phyloP scores from a whole-genome alignment of 2,888 invertebrate genomes.

The Lucinisca nassula region DNA sequence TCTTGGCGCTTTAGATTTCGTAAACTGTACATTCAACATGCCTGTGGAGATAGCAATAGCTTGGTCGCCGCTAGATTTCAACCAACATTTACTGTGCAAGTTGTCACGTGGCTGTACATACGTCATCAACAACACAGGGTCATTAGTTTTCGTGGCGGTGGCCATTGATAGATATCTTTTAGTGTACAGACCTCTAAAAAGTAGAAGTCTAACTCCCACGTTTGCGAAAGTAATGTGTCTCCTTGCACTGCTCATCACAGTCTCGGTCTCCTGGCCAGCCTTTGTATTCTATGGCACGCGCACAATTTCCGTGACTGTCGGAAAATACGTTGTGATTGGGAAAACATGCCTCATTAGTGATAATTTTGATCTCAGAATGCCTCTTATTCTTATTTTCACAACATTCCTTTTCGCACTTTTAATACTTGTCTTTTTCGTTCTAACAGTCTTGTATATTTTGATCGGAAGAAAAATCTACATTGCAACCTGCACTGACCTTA shows the following conservation, averaged over 20 bases:
- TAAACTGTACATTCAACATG: conserved; percentile 64
- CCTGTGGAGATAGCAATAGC: conserved; percentile 58
- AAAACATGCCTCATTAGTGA: conserved; percentile 67
- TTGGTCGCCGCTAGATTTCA: conserved; percentile 48
- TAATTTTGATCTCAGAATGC: conserved; percentile 52
- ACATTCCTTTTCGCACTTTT: conserved; percentile 51
- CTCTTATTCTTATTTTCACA: conserved; percentile 51
- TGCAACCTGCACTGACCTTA: conserved; percentile 55
- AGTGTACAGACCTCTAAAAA: conserved; percentile 56
- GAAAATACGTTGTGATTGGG: conserved; percentile 16
- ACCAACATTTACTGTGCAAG: conserved; percentile 59
- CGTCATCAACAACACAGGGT: conserved; percentile 64
- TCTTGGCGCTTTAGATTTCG: conserved; percentile 48
- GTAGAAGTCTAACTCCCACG: conserved; percentile 48
- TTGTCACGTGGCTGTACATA: conserved; percentile 55
- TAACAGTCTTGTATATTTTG: conserved; percentile 56
- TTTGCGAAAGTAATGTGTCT: conserved; percentile 56
- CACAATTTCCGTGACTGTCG: conserved; percentile 25
- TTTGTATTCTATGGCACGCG: conserved; percentile 65
- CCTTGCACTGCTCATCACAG: conserved; percentile 42
- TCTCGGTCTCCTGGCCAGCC: conserved; percentile 56
- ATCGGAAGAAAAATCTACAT: conserved; percentile 66
- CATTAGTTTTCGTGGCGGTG: conserved; percentile 60
- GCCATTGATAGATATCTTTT: conserved; percentile 63
- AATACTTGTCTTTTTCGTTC: conserved; percentile 40